Evolutionary conservation across 2,113 vertebrate genomes (phyloP).

Genomic region (Solenodon paradoxus): DNA sequence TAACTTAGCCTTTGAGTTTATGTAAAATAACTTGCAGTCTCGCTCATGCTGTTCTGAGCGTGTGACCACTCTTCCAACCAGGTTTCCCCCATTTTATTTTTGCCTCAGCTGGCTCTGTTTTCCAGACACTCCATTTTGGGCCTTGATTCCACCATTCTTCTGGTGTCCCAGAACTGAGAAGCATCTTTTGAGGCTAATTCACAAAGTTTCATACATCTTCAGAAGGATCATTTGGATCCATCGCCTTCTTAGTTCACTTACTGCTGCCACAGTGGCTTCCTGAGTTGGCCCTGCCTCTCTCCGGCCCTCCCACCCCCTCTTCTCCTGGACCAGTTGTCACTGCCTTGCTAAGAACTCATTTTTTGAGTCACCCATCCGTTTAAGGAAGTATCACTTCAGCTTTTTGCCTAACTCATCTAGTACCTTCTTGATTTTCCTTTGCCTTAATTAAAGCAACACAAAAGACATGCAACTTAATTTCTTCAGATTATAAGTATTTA

Average conservation of each 20-base stretch:
- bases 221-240: background rate
- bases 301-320: too few species aligned
- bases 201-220: background rate
- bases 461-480: background rate
- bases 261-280: background rate
- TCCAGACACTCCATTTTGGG: background rate
- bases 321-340: background rate
- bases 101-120: background rate
- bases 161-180: background rate
- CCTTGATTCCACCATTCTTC: background rate
- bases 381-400: background rate
- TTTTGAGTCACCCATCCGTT: background rate
- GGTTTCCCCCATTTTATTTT: background rate
- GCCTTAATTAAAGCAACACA: background rate
- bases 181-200: background rate
- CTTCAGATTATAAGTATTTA: background rate
- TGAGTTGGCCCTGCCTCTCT: background rate
- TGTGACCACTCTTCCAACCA: background rate
- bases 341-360: background rate
- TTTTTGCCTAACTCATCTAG: background rate
- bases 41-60: background rate
- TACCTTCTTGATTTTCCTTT: background rate
- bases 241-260: background rate
- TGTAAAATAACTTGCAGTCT: background rate
- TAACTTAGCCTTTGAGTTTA: background rate